Evolutionary conservation across 2,888 invertebrate genomes (phyloP).

Genomic region (Encarsia formosa): DNA sequence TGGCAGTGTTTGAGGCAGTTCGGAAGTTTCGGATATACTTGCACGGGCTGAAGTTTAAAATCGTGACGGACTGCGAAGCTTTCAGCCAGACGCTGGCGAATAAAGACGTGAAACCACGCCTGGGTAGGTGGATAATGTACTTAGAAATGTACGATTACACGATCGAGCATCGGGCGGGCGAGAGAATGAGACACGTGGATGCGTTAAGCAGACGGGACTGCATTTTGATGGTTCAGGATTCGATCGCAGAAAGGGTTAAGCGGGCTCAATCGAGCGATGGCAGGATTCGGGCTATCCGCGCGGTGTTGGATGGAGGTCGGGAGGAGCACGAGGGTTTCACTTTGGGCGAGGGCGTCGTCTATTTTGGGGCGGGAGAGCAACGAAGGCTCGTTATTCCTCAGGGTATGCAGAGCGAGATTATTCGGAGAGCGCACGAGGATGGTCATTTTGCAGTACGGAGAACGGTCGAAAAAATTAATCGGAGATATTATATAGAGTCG

Average conservation of each 20-base stretch:
- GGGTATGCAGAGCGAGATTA: no score
- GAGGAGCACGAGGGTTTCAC: no score
- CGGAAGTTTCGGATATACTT: not conserved
- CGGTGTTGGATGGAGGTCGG: no score
- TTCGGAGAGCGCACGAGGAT: no score
- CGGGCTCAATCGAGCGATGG: not conserved
- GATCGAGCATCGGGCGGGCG: not conserved
- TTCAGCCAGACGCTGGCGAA: not conserved
- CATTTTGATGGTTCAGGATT: not conserved
- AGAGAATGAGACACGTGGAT: not conserved
- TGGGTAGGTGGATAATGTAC: not conserved
- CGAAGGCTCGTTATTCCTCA: no score
- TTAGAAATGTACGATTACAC: not conserved
- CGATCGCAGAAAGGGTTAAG: not conserved
- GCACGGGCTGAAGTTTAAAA: not conserved
- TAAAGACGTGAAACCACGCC: not conserved
- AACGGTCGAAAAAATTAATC: no score
- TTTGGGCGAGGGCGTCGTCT: no score
- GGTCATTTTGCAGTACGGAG: no score
- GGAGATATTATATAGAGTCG: no score
- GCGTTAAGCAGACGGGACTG: not conserved
- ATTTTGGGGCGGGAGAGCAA: no score
- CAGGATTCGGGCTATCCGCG: not conserved
- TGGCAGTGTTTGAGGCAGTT: conserved; percentile 28
- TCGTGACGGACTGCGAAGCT: not conserved